Percentiles rank a stretch among this genome's conserved stretches.
Conservation (phyloP, 2,113 vertebrate genomes). For the Pitta sordida region DNA sequence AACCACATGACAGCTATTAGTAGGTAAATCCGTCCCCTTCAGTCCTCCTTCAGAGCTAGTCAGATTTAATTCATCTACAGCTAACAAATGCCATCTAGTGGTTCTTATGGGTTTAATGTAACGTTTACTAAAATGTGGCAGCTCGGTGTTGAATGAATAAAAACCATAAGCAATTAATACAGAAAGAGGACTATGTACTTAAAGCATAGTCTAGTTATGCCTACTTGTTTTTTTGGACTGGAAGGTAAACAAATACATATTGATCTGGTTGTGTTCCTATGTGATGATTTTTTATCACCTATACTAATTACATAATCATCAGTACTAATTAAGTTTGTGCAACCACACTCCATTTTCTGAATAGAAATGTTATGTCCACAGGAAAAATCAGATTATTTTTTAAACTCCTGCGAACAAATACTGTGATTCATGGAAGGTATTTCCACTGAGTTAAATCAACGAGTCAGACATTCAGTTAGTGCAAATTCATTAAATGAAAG, state of each 20-base stretch:
- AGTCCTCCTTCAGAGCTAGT: not conserved
- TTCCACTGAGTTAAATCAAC: not conserved
- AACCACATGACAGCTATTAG: not conserved
- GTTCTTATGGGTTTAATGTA: not conserved
- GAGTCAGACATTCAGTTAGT: not conserved
- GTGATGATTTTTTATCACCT: not conserved
- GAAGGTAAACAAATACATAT: not conserved
- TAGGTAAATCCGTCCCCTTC: not conserved
- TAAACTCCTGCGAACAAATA: not conserved
- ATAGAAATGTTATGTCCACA: not conserved
- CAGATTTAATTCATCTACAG: not conserved
- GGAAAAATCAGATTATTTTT: not conserved
- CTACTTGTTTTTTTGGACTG: not conserved
- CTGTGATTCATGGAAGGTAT: not conserved
- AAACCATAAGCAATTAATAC: not conserved
- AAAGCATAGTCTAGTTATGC: not conserved
- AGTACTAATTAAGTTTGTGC: not conserved
- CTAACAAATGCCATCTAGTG: slow-evolving; percentile 63
- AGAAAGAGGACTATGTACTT: not conserved
- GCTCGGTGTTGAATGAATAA: rapidly evolving
- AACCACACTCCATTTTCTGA: not conserved
- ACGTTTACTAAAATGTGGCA: not conserved
- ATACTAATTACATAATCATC: not conserved
- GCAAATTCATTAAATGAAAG: not conserved
- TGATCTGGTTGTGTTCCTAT: not conserved